phyloP scores from a whole-genome alignment of 2,797 vertebrate species.

The Epinephelus coioides region DNA sequence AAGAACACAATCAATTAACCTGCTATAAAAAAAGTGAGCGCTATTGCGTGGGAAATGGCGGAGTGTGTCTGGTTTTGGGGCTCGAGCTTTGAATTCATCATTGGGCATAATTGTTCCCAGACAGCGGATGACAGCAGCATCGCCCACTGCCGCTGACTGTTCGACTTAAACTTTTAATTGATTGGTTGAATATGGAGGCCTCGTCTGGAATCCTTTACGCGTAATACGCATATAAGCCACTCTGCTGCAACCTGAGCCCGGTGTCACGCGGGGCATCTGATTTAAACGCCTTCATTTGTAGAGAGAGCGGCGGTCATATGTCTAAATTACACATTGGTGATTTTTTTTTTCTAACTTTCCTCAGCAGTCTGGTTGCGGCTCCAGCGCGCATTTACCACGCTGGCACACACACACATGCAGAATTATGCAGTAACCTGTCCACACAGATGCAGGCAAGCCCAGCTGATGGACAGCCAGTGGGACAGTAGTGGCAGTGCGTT shows the following conservation, averaged over 20 bases:
- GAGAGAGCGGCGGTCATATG: slow-evolving; percentile 27
- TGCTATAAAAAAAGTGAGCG: slow-evolving; percentile 11
- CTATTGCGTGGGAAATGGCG: slow-evolving; percentile 68
- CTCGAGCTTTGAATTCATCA: slow-evolving; percentile 74
- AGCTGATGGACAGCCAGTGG: slow-evolving; percentile 48
- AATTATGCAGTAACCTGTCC: slow-evolving; percentile 42
- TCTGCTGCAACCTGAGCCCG: slow-evolving; percentile 52
- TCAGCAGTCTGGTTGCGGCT: slow-evolving; percentile 26
- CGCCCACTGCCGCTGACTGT: slow-evolving; percentile 56
- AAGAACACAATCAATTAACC: neutral
- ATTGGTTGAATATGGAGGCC: slow-evolving; percentile 62
- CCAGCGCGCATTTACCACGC: slow-evolving; percentile 44
- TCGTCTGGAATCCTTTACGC: slow-evolving; percentile 59
- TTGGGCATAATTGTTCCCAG: slow-evolving; percentile 82
- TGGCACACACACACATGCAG: neutral
- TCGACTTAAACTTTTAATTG: slow-evolving; percentile 70
- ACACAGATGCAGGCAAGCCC: slow-evolving; percentile 13
- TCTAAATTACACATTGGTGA: slow-evolving; percentile 43
- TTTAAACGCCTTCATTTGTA: slow-evolving; percentile 63
- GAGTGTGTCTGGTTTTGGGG: slow-evolving; percentile 65
- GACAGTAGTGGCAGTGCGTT: slow-evolving; percentile 58
- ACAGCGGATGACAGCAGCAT: slow-evolving; percentile 73
- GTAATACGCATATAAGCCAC: slow-evolving; percentile 39
- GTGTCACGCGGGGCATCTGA: slow-evolving; percentile 52
- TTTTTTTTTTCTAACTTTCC: slow-evolving; percentile 25